These are phyloP conservation scores for Hemiprocne comata DNA, from an alignment of 2,113 vertebrate species.

Conservation along the genomic window DNA sequence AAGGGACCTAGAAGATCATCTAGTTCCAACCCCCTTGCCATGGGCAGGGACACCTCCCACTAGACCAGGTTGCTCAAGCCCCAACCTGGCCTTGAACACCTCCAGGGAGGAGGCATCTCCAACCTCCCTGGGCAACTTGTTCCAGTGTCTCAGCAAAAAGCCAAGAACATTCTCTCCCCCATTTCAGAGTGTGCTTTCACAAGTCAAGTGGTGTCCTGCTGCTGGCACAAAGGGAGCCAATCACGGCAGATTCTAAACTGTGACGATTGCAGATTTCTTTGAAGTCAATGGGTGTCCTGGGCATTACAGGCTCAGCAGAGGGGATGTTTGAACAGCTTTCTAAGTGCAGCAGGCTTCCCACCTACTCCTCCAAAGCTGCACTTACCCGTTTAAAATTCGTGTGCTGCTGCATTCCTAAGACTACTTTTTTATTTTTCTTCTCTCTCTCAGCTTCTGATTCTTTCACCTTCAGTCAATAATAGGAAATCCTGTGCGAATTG, in stretches of 20 bases:
- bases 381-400: constrained; percentile 31
- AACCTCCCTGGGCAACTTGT: too few relatives aligned
- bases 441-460: background rate
- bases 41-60: too few relatives aligned
- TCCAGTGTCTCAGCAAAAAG: background rate
- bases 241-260: background rate
- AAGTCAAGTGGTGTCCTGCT: background rate
- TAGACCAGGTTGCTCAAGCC: too few relatives aligned
- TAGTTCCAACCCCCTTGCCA: too few relatives aligned
- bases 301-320: background rate
- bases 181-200: background rate
- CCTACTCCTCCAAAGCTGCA: background rate
- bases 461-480: background rate
- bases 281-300: constrained; percentile 20
- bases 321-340: constrained; percentile 29
- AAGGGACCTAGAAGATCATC: too few relatives aligned
- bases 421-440: constrained; percentile 1
- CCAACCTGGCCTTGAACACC: too few relatives aligned
- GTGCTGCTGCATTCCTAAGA: background rate
- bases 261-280: background rate
- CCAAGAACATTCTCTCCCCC: background rate
- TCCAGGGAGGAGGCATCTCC: too few relatives aligned
- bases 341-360: background rate
- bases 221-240: background rate
- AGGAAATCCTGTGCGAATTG: background rate